A percentile compares a stretch with the other conserved stretches of the same genome.
These are phyloP conservation scores for Colius striatus DNA, from an alignment of 2,113 vertebrate genomes.

Conservation along the genomic window DNA sequence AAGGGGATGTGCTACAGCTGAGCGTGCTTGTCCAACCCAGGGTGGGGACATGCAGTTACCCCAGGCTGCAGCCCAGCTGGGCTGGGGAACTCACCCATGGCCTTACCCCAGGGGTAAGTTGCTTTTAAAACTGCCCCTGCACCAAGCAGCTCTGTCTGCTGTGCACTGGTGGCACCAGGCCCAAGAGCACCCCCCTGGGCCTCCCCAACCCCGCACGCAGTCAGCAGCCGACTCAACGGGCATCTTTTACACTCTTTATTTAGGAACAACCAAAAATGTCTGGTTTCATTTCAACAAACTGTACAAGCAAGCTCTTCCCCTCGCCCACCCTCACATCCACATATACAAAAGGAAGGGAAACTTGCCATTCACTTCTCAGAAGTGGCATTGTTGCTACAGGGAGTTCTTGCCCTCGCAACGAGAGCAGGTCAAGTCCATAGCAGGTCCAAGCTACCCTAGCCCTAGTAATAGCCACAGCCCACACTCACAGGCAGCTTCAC, in stretches of 20 bases:
- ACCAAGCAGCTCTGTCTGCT: rapidly evolving
- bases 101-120: background rate
- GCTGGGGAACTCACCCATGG: too few relatives aligned
- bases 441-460: slow-evolving; percentile 54
- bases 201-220: background rate
- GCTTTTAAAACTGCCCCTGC: background rate
- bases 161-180: too few relatives aligned
- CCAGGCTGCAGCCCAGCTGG: background rate
- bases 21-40: rapidly evolving
- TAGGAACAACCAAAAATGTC: slow-evolving; percentile 78
- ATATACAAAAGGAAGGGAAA: slow-evolving; percentile 83
- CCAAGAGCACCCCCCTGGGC: background rate
- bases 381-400: slow-evolving; percentile 82
- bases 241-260: slow-evolving; percentile 76
- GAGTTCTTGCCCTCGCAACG: slow-evolving; percentile 69
- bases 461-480: slow-evolving; percentile 58
- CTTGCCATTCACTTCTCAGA: slow-evolving; percentile 83
- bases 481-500: slow-evolving; percentile 65
- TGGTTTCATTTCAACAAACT: slow-evolving; percentile 79
- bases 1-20: background rate
- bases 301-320: slow-evolving; percentile 78
- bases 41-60: background rate
- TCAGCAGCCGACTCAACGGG: background rate
- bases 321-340: slow-evolving; percentile 75
- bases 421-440: slow-evolving; percentile 62